Conservation (phyloP, 35 echinoderm and acorn worm species). For the Heliocidaris erythrogramma region DNA sequence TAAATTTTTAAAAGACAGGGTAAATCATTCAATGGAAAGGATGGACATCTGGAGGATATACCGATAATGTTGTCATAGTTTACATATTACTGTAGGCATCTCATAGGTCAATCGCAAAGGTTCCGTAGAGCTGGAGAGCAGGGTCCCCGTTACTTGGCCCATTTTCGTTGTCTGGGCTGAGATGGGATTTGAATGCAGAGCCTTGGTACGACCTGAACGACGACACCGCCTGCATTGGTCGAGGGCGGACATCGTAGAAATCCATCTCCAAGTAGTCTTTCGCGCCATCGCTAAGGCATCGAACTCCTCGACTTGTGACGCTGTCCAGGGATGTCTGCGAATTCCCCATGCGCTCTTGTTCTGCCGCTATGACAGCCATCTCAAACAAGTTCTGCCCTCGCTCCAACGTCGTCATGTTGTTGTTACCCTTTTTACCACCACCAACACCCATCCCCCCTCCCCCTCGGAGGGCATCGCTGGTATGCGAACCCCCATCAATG, state of each 20-base stretch:
- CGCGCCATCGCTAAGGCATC: conserved; percentile 5
- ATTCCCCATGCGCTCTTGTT: conserved; percentile 13
- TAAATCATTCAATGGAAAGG: too few relatives aligned
- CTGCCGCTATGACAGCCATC: background rate
- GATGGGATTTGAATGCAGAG: background rate
- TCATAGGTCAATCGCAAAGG: conserved; percentile 14
- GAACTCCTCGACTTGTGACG: background rate
- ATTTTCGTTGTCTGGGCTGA: background rate
- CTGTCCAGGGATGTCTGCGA: conserved; percentile 26
- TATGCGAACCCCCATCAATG: background rate
- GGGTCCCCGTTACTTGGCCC: background rate
- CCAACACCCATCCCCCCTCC: background rate
- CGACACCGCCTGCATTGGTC: background rate
- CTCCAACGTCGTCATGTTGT: conserved; percentile 11
- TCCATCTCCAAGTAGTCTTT: conserved; percentile 27
- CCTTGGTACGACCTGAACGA: conserved; percentile 32
- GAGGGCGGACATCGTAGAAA: background rate
- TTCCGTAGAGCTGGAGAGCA: conserved; percentile 9
- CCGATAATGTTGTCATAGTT: background rate
- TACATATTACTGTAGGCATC: background rate
- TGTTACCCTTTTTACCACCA: background rate
- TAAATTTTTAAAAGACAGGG: too few relatives aligned
- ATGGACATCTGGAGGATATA: background rate
- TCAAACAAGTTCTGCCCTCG: background rate
- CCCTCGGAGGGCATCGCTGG: background rate